Base-by-base conservation (phyloP, 2,888 invertebrate genomes). In the Hirudinaria manillensis region DNA sequence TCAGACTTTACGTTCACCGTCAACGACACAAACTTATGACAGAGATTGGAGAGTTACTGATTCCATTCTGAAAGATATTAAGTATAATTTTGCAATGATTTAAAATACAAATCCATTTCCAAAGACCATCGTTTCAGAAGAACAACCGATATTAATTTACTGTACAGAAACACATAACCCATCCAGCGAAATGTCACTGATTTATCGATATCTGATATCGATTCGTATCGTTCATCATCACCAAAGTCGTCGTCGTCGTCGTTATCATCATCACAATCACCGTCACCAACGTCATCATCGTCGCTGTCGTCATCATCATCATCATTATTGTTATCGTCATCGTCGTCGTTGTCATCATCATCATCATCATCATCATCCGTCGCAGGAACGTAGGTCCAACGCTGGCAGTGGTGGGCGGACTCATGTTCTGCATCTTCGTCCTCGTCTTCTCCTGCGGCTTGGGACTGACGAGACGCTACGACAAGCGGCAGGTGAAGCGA, bases 401-500 rank as follows among this genome's bases (percentile, higher is more conserved):
- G 27, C n/a, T 73, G 65, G 73, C 73, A 27, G 38, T 73, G 27
- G 27, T 65, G 7, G n/a, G 51, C 1, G 73, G 65, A 34, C 36
- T 73, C 32, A 55, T 36, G 38, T 36, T 56, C 36, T 73, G 73
- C 65, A 32, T 73, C 36, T 55, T 73, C 56, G 36, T 56, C n/a
- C 36, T 73, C 65, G 24, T 73, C 27, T 16, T 73, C 32, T 65
- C 56, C 36, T 56, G 55, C 38, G 65, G 61, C 73, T 38, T 36
- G n/a, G 45, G 36, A 13, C 36, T 73, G n/a, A 61, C 73, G 2
- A 56, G 55, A 45, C 77, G 77, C 75, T 77, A 79, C 66, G 36
- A 68, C 36, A 45, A 74, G 24, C 61, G 65, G 34, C 74, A 76
- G 10, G 76, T 55, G 45, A 73, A 78, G 56, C 73, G 73, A n/a